A percentile compares a stretch with the other conserved stretches of the same genome.
Evolutionary conservation across 2,113 vertebrate species (phyloP).

Genomic region (Hyla sarda): DNA sequence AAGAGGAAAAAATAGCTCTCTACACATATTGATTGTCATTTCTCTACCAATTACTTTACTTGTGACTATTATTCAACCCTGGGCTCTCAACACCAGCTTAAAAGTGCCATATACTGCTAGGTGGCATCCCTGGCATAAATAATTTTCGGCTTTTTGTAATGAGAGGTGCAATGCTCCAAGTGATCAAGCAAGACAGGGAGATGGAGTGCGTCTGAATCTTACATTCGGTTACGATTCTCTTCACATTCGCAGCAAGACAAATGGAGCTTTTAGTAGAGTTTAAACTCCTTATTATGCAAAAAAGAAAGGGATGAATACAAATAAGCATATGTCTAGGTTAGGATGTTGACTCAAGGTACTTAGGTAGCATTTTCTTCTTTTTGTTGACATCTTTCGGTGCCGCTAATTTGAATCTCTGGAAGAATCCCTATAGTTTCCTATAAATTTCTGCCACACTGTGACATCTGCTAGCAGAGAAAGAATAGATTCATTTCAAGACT

Average conservation of each 20-base stretch:
- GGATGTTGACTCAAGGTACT: constrained; percentile 52
- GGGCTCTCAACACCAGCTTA: not conserved
- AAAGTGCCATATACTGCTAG: constrained; percentile 9
- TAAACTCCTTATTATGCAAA: constrained; percentile 59
- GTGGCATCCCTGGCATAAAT: constrained; percentile 34
- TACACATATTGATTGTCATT: not conserved
- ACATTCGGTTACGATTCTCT: constrained; percentile 46
- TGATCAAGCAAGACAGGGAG: constrained; percentile 46
- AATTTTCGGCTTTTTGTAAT: constrained; percentile 23
- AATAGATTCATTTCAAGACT: constrained; percentile 65
- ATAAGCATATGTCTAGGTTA: constrained; percentile 54
- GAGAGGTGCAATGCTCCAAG: constrained; percentile 23
- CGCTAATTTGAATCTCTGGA: constrained; percentile 60
- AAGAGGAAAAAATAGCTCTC: not conserved
- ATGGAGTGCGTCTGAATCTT: constrained; percentile 36
- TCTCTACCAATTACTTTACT: constrained; percentile 22
- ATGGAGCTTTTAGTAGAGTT: constrained; percentile 50
- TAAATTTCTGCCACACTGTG: constrained; percentile 44
- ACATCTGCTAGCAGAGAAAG: constrained; percentile 64
- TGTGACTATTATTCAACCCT: constrained; percentile 26
- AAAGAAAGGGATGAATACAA: constrained; percentile 44
- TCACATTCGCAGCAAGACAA: constrained; percentile 48
- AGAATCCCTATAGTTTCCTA: constrained; percentile 58
- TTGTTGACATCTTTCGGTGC: constrained; percentile 61
- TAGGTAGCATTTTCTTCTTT: constrained; percentile 58